Percentiles rank a stretch among this genome's conserved stretches.
phyloP scores from a whole-genome alignment of 2,113 vertebrate genomes.

The Theristicus caerulescens region DNA sequence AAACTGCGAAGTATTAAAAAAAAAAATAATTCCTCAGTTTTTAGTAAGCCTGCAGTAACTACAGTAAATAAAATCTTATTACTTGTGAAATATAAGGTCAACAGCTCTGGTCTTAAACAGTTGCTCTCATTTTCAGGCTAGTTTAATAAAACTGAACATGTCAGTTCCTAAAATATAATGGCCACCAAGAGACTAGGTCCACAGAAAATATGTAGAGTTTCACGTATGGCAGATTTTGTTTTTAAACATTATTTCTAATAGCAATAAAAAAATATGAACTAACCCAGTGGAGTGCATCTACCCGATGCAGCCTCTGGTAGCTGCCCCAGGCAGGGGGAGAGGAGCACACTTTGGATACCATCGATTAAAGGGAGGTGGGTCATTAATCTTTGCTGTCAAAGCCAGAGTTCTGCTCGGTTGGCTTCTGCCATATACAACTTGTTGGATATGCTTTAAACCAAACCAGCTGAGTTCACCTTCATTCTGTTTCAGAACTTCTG shows the following conservation, averaged over 20 bases:
- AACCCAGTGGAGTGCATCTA: slow-evolving; percentile 27
- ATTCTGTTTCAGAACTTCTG: background rate
- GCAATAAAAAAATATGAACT: background rate
- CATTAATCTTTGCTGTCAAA: slow-evolving; percentile 64
- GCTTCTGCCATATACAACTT: background rate
- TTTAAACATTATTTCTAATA: slow-evolving; percentile 17
- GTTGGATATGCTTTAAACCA: slow-evolving; percentile 3
- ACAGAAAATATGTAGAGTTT: slow-evolving; percentile 32
- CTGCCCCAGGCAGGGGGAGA: slow-evolving; percentile 23
- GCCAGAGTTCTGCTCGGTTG: slow-evolving; percentile 34
- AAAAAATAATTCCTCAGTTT: background rate
- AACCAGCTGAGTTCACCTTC: background rate
- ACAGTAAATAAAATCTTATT: slow-evolving; percentile 20
- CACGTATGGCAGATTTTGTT: background rate
- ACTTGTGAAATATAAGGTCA: slow-evolving; percentile 32
- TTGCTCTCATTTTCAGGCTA: slow-evolving; percentile 42
- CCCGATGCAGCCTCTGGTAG: slow-evolving; percentile 37
- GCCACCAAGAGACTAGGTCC: slow-evolving; percentile 17
- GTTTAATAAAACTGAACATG: slow-evolving; percentile 61
- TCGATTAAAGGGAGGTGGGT: slow-evolving; percentile 50
- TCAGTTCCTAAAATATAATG: slow-evolving; percentile 56
- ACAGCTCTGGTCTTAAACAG: slow-evolving; percentile 32
- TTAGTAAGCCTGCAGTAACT: background rate
- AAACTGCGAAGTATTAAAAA: background rate
- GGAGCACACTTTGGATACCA: background rate